Conservation (phyloP, 2,888 invertebrate genomes). For the Cosmorhoe ocellata region DNA sequence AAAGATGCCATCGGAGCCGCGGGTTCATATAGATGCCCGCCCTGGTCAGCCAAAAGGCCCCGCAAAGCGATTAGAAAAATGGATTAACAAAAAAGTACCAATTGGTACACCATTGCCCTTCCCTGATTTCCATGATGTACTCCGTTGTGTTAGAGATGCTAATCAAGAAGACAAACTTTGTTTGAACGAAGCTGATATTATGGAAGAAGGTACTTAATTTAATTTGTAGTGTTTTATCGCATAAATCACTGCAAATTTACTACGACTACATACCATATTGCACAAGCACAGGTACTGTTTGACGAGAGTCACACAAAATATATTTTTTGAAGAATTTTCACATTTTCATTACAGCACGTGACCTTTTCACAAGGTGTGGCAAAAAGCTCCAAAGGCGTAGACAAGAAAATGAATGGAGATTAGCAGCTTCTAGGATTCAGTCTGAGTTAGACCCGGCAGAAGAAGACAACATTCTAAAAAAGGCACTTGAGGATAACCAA, state of each 20-base stretch:
- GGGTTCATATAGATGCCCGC: conserved; percentile 60
- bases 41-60: conserved; percentile 66
- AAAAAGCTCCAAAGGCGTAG: conserved; percentile 84
- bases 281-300: no score
- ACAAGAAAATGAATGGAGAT: conserved; percentile 84
- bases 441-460: conserved; percentile 83
- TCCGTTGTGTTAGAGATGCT: conserved; percentile 67
- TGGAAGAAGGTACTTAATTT: conserved; percentile 66
- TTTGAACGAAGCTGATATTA: conserved; percentile 68
- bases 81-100: conserved; percentile 71
- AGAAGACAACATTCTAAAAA: conserved; percentile 73
- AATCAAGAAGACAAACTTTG: conserved; percentile 66
- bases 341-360: conserved; percentile 73
- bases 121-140: conserved; percentile 82
- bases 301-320: no score
- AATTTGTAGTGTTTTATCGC: no score
- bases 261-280: no score
- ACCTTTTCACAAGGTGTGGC: conserved; percentile 86
- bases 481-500: conserved; percentile 82
- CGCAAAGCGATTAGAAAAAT: conserved; percentile 66
- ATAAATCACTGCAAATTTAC: no score
- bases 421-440: conserved; percentile 79
- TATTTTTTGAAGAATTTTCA: background rate
- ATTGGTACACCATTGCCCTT: conserved; percentile 68
- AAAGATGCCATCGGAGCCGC: conserved; percentile 73